Percentiles rank a stretch among this genome's conserved stretches.
These are phyloP conservation scores for Stegodyphus mimosarum DNA, from an alignment of 1,140 invertebrate species.

Conservation along the genomic window DNA sequence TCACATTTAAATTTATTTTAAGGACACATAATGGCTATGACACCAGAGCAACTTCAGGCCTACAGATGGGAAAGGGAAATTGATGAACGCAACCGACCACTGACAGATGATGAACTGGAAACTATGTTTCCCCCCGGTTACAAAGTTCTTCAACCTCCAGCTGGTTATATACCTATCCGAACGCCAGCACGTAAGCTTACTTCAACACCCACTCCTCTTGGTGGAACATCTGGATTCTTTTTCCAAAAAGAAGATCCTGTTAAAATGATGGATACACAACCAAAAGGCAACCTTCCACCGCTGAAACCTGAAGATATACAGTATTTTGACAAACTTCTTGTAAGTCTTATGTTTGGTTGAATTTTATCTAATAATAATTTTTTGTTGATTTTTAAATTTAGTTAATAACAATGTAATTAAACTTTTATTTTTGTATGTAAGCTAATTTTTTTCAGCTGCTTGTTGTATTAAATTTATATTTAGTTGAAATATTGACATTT, in stretches of 20 bases:
- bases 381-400: too few species aligned
- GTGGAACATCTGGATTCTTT: constrained; percentile 93
- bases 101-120: constrained; percentile 97
- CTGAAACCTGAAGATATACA: constrained; percentile 99
- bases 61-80: constrained; percentile 99
- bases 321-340: constrained; percentile 98
- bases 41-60: constrained; percentile 97
- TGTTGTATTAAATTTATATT: too few species aligned
- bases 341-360: constrained; percentile 63
- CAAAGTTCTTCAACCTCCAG: constrained; percentile 95
- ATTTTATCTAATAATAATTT: too few species aligned
- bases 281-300: constrained; percentile 95
- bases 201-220: constrained; percentile 96
- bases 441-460: too few species aligned
- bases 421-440: too few species aligned
- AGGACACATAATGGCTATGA: constrained; percentile 94
- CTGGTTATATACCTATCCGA: constrained; percentile 95
- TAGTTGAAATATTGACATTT: too few species aligned
- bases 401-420: too few species aligned
- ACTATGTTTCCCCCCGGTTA: constrained; percentile 97
- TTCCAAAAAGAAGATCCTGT: constrained; percentile 82
- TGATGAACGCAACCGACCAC: constrained; percentile 94
- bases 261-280: constrained; percentile 95
- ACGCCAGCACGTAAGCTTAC: constrained; percentile 97
- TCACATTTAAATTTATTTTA: background rate